phyloP scores from a whole-genome alignment of 2,113 vertebrate species.

The Argyrosomus japonicus region DNA sequence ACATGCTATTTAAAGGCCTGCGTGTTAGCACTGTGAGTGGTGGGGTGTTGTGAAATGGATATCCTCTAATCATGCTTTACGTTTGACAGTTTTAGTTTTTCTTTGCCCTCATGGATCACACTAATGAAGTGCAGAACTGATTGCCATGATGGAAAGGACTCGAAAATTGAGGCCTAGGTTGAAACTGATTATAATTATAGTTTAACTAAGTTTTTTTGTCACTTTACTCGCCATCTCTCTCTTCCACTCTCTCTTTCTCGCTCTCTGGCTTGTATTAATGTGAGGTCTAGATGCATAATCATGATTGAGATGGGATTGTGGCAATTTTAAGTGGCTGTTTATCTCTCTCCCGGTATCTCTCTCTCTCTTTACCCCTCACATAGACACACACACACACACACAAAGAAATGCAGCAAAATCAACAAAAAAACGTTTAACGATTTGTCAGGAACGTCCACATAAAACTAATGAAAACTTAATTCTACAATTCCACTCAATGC shows the following conservation, averaged over 20 bases:
- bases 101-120: not conserved
- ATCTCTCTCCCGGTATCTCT: not conserved
- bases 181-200: slow-evolving; percentile 7
- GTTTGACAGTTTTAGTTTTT: not conserved
- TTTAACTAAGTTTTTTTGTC: slow-evolving; percentile 15
- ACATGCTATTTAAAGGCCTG: not conserved
- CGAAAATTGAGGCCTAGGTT: not conserved
- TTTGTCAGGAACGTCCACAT: too few relatives aligned
- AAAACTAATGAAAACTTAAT: too few relatives aligned
- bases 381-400: not conserved
- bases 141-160: not conserved
- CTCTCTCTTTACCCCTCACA: not conserved
- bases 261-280: not conserved
- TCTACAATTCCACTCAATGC: not conserved
- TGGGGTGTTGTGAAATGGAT: not conserved
- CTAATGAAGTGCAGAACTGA: not conserved
- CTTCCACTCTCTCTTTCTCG: not conserved
- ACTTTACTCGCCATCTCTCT: not conserved
- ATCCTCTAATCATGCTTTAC: not conserved
- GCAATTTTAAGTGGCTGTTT: slow-evolving; percentile 7
- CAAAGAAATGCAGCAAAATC: not conserved
- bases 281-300: slow-evolving; percentile 22
- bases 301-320: slow-evolving; percentile 20
- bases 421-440: too few relatives aligned
- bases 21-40: not conserved